phyloP scores from a whole-genome alignment of 2,113 vertebrate genomes.

The Martes martes region DNA sequence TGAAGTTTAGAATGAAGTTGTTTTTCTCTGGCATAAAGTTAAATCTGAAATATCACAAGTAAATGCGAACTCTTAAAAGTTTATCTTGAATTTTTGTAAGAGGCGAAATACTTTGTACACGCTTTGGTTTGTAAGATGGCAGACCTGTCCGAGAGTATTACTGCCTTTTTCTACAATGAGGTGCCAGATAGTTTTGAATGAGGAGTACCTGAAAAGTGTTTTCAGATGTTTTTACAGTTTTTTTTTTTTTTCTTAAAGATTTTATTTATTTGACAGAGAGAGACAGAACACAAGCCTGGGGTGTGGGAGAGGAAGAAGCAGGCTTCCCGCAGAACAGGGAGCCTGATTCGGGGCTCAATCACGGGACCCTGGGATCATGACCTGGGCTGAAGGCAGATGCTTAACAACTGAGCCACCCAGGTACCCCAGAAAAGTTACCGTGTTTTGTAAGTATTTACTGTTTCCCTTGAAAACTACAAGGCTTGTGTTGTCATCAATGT shows the following conservation, averaged over 20 bases:
- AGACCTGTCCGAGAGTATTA: not conserved
- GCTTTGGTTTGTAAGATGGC: not conserved
- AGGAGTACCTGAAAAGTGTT: not conserved
- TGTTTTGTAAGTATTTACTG: slow-evolving; percentile 13
- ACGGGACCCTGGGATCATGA: too few relatives aligned
- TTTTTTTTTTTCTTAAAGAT: too few relatives aligned
- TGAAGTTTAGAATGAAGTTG: not conserved
- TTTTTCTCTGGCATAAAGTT: not conserved
- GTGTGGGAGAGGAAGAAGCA: too few relatives aligned
- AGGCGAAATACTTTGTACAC: not conserved
- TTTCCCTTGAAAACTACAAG: slow-evolving; percentile 3
- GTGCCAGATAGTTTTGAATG: not conserved
- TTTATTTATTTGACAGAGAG: too few relatives aligned
- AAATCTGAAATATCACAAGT: not conserved
- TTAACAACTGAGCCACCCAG: too few relatives aligned
- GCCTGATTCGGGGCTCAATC: too few relatives aligned
- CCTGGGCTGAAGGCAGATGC: too few relatives aligned
- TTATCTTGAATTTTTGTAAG: not conserved
- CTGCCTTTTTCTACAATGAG: not conserved
- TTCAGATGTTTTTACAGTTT: too few relatives aligned
- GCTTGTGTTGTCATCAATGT: not conserved
- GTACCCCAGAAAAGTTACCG: not conserved
- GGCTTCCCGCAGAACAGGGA: too few relatives aligned
- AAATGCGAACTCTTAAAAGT: not conserved
- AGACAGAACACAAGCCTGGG: too few relatives aligned